Conservation (phyloP, 1,140 invertebrate species). For the Brachystomella parvula region DNA sequence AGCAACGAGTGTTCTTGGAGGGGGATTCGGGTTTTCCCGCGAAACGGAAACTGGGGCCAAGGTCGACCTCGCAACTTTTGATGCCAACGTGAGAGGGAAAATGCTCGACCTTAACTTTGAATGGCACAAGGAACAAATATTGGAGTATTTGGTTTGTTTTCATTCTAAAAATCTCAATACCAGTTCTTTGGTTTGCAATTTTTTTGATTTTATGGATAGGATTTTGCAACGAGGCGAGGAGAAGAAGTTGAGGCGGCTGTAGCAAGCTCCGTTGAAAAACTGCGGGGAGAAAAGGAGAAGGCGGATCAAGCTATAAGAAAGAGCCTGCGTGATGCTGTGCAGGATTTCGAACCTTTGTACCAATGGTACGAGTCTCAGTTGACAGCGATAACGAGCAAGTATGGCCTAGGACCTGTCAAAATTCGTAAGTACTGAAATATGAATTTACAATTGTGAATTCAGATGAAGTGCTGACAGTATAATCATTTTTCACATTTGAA, state of each 20-base stretch:
- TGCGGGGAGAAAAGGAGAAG: not conserved
- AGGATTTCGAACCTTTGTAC: not conserved
- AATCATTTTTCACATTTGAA: too few species aligned
- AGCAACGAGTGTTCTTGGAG: not conserved
- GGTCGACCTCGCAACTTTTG: not conserved
- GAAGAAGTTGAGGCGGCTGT: not conserved
- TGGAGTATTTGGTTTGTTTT: not conserved
- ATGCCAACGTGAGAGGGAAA: not conserved
- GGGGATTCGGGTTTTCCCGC: not conserved
- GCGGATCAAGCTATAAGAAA: not conserved
- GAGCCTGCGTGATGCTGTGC: not conserved
- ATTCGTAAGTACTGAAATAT: not conserved
- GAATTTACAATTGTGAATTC: too few species aligned
- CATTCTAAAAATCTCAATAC: not conserved
- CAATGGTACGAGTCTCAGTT: slow-evolving; percentile 3
- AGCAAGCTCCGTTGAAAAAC: too few species aligned
- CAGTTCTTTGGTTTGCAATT: not conserved
- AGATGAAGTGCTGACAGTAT: too few species aligned
- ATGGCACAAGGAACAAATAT: not conserved
- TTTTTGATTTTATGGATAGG: not conserved
- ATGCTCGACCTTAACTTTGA: not conserved
- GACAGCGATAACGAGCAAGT: not conserved
- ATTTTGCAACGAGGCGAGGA: not conserved
- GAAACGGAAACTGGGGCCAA: not conserved
- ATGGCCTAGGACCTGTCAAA: not conserved